These are phyloP conservation scores for Drosophila ezoana DNA, from an alignment of 2,888 invertebrate species.

Conservation along the genomic window DNA sequence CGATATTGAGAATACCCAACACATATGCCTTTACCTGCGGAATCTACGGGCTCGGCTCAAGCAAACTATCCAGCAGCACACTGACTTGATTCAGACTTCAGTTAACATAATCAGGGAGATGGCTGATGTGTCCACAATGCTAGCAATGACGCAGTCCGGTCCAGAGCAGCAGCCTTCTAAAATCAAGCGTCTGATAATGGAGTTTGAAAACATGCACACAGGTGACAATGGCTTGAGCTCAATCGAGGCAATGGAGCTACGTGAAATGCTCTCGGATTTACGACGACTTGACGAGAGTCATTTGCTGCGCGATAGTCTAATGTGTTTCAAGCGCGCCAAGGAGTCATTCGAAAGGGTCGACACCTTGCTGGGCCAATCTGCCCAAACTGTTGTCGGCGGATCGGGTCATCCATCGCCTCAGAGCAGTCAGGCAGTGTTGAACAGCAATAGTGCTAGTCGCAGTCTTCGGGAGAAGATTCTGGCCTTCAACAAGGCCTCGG, in stretches of 20 bases:
- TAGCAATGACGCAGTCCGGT: conserved; percentile 22
- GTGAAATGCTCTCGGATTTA: conserved; percentile 61
- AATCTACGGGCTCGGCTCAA: conserved; percentile 67
- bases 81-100: conserved; percentile 63
- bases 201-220: conserved; percentile 59
- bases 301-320: conserved; percentile 64
- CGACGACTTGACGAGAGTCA: conserved; percentile 68
- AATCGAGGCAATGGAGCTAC: conserved; percentile 49
- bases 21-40: conserved; percentile 67
- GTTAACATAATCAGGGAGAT: conserved; percentile 70
- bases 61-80: conserved; percentile 57
- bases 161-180: conserved; percentile 39
- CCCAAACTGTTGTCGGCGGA: neutral
- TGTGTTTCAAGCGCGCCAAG: conserved; percentile 66
- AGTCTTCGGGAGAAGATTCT: conserved; percentile 66
- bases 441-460: conserved; percentile 28
- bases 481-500: conserved; percentile 60
- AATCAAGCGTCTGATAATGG: conserved; percentile 69
- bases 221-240: conserved; percentile 20
- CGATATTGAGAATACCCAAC: conserved; percentile 51
- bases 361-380: conserved; percentile 30
- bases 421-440: neutral
- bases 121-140: conserved; percentile 61
- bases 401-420: neutral
- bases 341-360: conserved; percentile 70